Conservation (phyloP, 2,113 vertebrate species). For the Phalacrocorax aristotelis region DNA sequence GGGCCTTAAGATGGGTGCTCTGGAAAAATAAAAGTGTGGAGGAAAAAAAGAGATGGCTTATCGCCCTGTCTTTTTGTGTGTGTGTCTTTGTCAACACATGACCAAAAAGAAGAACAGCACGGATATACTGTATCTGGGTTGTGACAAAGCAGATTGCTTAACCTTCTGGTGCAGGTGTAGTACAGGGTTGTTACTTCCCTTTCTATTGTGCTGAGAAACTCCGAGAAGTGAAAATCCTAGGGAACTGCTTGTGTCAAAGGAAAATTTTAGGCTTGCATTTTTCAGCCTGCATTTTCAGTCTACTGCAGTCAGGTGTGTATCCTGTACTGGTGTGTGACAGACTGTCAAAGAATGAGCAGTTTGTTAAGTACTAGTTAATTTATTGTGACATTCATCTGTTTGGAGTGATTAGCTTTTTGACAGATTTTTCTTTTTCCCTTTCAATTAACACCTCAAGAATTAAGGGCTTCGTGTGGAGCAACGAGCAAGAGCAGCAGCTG, state of each 20-base stretch:
- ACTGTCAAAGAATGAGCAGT: neutral
- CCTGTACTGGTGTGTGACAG: neutral
- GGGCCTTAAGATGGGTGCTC: neutral
- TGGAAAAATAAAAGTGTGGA: neutral
- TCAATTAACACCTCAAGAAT: neutral
- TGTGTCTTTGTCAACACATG: neutral
- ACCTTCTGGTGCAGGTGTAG: neutral
- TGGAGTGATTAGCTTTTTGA: neutral
- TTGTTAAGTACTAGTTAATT: conserved; percentile 2
- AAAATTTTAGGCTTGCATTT: neutral
- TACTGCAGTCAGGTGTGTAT: neutral
- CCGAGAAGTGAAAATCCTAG: neutral
- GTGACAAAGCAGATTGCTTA: neutral
- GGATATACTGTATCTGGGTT: neutral
- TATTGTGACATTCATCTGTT: neutral
- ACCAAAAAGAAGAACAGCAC: neutral
- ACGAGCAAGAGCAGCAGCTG: neutral
- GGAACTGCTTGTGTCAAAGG: neutral
- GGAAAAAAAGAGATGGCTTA: neutral
- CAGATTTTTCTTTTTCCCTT: neutral
- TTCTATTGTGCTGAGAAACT: neutral
- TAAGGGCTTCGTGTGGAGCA: neutral
- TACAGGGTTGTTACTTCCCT: neutral
- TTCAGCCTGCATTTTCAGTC: neutral
- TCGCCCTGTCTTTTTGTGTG: neutral